phyloP scores from a whole-genome alignment of 2,113 vertebrate genomes.

The Salminus brasiliensis region DNA sequence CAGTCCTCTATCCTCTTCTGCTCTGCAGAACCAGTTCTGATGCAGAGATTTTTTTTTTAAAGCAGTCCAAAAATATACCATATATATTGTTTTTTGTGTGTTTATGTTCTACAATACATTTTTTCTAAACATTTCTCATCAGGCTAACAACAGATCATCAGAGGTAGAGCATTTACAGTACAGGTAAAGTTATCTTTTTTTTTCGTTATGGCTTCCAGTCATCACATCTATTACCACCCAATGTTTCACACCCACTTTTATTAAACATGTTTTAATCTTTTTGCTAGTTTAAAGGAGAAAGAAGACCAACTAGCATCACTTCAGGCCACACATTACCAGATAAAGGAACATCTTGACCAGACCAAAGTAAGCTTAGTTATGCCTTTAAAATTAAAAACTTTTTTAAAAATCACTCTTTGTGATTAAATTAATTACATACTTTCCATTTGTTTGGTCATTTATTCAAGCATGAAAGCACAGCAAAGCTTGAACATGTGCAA shows the following conservation, averaged over 20 bases:
- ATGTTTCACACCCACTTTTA: neutral
- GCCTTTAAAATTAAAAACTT: too few relatives aligned
- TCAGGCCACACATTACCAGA: slow-evolving; percentile 53
- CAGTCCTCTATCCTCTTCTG: too few relatives aligned
- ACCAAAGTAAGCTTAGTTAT: slow-evolving; percentile 16
- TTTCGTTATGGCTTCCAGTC: too few relatives aligned
- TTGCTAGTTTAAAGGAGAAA: slow-evolving; percentile 39
- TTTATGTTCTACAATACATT: neutral
- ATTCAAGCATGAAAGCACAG: slow-evolving; percentile 39
- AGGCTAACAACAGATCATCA: slow-evolving; percentile 19
- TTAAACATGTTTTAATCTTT: neutral
- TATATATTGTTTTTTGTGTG: too few relatives aligned
- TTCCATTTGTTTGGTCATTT: neutral
- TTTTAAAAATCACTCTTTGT: neutral
- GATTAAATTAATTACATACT: neutral
- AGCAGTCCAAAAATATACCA: too few relatives aligned
- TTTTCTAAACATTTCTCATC: neutral
- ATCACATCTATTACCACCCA: neutral
- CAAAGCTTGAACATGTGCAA: slow-evolving; percentile 41
- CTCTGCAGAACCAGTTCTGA: too few relatives aligned
- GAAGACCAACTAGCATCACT: slow-evolving; percentile 33
- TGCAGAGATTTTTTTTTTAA: too few relatives aligned
- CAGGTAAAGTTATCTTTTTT: slow-evolving; percentile 11
- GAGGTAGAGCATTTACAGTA: slow-evolving; percentile 6
- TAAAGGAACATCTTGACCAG: slow-evolving; percentile 22